Evolutionary conservation across 2,888 invertebrate species (phyloP).

Genomic region (Sesamia inferens): DNA sequence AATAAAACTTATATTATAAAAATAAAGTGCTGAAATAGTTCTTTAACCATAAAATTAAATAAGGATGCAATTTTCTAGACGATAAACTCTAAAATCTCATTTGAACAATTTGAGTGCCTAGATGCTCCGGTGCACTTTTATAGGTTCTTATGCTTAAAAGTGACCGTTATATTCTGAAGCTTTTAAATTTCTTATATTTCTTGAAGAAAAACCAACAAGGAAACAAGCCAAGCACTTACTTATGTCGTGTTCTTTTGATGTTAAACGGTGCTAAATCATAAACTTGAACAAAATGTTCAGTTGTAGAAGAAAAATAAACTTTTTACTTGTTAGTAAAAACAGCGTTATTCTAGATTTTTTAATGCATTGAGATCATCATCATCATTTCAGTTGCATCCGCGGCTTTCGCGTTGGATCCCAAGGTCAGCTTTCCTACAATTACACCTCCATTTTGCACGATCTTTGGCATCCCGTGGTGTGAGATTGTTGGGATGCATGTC

Average conservation of each 20-base stretch:
- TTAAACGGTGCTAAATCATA: constrained; percentile 2
- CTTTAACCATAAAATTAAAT: background rate
- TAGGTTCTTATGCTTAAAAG: background rate
- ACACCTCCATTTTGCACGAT: no score
- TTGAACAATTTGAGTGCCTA: background rate
- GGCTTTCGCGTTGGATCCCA: no score
- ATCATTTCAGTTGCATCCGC: no score
- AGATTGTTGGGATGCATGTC: no score
- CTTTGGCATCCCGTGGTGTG: no score
- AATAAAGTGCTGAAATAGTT: background rate
- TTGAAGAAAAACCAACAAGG: background rate
- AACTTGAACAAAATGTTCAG: background rate
- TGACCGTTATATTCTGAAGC: background rate
- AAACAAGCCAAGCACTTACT: constrained; percentile 1
- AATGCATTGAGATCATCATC: background rate
- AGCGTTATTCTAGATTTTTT: background rate
- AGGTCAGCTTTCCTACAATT: no score
- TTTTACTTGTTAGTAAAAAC: background rate
- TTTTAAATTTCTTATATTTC: constrained; percentile 2
- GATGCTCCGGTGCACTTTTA: constrained; percentile 6
- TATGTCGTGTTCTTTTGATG: constrained; percentile 20
- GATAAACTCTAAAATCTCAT: constrained; percentile 17
- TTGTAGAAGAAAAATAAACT: constrained; percentile 1
- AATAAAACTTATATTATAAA: background rate
- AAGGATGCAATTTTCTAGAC: constrained; percentile 24